These are phyloP conservation scores for Lophius americanus DNA, from an alignment of 2,797 vertebrate genomes.

Conservation along the genomic window DNA sequence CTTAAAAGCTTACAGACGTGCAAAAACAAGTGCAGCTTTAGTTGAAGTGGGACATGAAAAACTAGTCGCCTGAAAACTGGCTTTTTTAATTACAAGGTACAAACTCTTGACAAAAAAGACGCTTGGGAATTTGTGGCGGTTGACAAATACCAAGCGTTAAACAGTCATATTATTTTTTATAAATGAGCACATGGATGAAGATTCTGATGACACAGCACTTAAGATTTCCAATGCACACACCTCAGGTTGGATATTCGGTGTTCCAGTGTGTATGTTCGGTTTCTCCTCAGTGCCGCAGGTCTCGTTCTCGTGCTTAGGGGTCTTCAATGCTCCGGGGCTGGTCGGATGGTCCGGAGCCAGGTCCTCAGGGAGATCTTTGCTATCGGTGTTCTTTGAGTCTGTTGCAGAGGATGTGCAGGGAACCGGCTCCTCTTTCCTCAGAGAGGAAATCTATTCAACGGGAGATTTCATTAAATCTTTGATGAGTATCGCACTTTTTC, in stretches of 20 bases:
- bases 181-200: background rate
- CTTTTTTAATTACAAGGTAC: too few relatives aligned
- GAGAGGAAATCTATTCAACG: constrained; percentile 50
- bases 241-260: constrained; percentile 67
- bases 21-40: too few relatives aligned
- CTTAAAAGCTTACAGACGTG: too few relatives aligned
- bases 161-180: too few relatives aligned
- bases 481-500: background rate
- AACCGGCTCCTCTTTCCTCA: constrained; percentile 57
- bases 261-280: constrained; percentile 54
- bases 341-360: constrained; percentile 40
- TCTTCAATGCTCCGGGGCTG: constrained; percentile 49
- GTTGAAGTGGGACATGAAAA: too few relatives aligned
- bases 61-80: too few relatives aligned
- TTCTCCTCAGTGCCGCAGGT: constrained; percentile 53
- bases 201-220: background rate
- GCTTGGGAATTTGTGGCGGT: too few relatives aligned
- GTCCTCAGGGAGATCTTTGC: constrained; percentile 17
- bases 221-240: constrained; percentile 33
- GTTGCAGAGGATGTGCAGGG: constrained; percentile 36
- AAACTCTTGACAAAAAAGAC: too few relatives aligned
- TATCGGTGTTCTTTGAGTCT: constrained; percentile 38
- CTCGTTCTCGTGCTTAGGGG: constrained; percentile 56
- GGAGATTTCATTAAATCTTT: constrained; percentile 13
- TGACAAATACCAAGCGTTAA: too few relatives aligned